Evolutionary conservation across 1,140 invertebrate species (phyloP), one percentile per base, ranked within the genome.

Genomic region (Diorhabda elongata): DNA sequence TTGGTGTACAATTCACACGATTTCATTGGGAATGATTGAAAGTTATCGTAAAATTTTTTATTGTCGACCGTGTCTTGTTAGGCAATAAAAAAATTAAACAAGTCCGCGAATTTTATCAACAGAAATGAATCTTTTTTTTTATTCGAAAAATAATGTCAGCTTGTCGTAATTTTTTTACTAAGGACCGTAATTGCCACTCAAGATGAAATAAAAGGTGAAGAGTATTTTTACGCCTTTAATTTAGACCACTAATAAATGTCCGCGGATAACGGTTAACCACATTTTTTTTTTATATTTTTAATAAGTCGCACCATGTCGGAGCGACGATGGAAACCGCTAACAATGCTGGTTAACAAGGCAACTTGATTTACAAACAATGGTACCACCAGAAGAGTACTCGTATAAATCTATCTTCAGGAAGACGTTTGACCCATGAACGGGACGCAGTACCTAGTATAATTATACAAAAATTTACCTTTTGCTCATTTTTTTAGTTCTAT

Each of bases 291-390:
- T 52, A 71, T 71, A 69, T 71, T 71, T 71, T 68, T 69, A 72
- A 64, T 45, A 67, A 72, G 67, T 72, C 71, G 64, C 71, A 69
- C 71, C 71, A 64, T 44, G 68, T 41, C 42, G 59, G 59, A 70
- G 58, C 67, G 63, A 66, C 60, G 67, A 69, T 64, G 67, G 68
- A 69, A 69, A 67, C 71, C 66, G 66, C 62, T 64, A 69, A 72
- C 71, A 72, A 72, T 72, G 68, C 67, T 44, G 71, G 67, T 57
- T 72, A 72, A 72, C 71, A 72, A 72, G 71, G 67, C 58, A 69
- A 63, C 67, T 65, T 63, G 67, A 71, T 74, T 74, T 74, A 70
- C 72, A 74, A 74, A 74, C 72, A 74, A 74, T 74, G 69, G 69
- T 63, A 71, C 69, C 72, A 68, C 69, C 60, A 60, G 67, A 52